Evolutionary conservation across 2,888 invertebrate species (phyloP).

Genomic region (Nomada ruficornis): DNA sequence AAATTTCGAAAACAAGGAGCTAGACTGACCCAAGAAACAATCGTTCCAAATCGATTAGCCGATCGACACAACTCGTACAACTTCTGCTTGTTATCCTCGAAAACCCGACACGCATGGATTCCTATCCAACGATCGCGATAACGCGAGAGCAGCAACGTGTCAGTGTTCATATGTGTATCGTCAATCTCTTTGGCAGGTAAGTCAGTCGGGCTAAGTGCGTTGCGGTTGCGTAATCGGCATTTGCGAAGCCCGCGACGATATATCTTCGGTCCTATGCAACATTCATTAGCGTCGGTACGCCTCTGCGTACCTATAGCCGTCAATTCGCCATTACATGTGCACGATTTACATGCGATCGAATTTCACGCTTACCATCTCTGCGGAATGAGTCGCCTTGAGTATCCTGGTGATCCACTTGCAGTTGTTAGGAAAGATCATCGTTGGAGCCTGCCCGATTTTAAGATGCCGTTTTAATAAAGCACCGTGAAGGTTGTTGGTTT

Average conservation of each 20-base stretch:
- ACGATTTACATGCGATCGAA: slow-evolving; percentile 43
- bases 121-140: slow-evolving; percentile 33
- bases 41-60: background rate
- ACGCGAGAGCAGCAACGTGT: slow-evolving; percentile 8
- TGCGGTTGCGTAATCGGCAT: slow-evolving; percentile 55
- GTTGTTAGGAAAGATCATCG: too few species aligned
- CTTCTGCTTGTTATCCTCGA: slow-evolving; percentile 7
- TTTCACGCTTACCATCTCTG: slow-evolving; percentile 9
- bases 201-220: slow-evolving; percentile 46
- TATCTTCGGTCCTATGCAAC: slow-evolving; percentile 62
- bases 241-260: slow-evolving; percentile 46
- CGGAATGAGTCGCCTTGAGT: slow-evolving; percentile 11
- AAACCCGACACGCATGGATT: slow-evolving; percentile 1
- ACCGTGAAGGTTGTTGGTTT: background rate
- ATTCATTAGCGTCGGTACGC: slow-evolving; percentile 66
- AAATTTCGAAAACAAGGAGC: background rate
- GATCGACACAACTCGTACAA: background rate
- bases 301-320: slow-evolving; percentile 27
- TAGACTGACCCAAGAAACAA: background rate
- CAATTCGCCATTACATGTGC: slow-evolving; percentile 22
- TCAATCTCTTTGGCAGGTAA: slow-evolving; percentile 52
- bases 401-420: background rate
- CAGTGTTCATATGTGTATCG: slow-evolving; percentile 45
- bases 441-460: background rate
- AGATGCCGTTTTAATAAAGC: background rate